Evolutionary conservation across 2,113 vertebrate genomes (phyloP).

Genomic region (Corythornis madagascariensis): DNA sequence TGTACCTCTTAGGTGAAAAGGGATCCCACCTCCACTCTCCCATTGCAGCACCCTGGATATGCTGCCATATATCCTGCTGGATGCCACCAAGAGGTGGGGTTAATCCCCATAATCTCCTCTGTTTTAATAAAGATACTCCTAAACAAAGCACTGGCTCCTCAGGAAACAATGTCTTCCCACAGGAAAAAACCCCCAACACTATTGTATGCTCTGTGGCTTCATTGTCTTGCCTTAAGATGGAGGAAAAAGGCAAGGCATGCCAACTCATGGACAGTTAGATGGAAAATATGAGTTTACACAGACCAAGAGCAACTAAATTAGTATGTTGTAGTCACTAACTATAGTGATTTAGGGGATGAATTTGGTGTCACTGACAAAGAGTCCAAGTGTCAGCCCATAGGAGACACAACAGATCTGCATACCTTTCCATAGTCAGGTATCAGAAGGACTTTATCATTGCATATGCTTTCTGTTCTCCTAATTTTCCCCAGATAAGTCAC

Average conservation of each 20-base stretch:
- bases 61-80: background rate
- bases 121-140: background rate
- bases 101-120: background rate
- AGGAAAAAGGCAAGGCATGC: background rate
- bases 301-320: background rate
- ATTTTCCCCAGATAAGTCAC: background rate
- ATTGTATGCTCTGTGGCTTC: constrained; percentile 6
- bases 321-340: background rate
- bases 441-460: background rate
- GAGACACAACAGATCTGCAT: background rate
- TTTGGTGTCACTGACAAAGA: background rate
- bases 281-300: constrained; percentile 20
- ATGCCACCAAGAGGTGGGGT: background rate
- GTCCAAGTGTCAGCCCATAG: background rate
- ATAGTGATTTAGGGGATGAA: background rate
- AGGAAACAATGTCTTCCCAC: background rate
- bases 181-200: background rate
- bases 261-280: background rate
- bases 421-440: background rate
- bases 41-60: background rate
- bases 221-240: constrained; percentile 11
- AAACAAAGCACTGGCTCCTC: background rate
- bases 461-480: background rate
- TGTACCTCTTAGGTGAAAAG: background rate
- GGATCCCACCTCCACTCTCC: background rate